phyloP scores from a whole-genome alignment of 2,888 invertebrate species.

The Aphodius sticticus region DNA sequence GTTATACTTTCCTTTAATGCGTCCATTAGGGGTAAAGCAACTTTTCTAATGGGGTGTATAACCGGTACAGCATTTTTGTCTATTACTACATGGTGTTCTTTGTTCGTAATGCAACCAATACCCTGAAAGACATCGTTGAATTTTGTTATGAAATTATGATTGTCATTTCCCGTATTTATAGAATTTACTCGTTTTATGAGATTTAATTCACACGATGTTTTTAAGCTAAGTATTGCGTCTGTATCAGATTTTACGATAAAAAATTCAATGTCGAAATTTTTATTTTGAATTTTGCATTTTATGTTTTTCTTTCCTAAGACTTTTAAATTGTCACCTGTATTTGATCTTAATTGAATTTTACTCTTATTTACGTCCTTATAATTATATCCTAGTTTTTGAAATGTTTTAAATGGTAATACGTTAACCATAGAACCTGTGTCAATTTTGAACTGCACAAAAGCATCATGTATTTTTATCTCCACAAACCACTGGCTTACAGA shows the following conservation, averaged over 20 bases:
- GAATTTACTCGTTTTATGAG: not conserved
- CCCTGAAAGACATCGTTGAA: slow-evolving; percentile 8
- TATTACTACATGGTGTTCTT: slow-evolving; percentile 10
- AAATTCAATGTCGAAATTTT: not conserved
- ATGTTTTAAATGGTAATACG: not conserved
- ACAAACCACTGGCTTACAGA: no score
- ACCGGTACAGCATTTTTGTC: slow-evolving; percentile 5
- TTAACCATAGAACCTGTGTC: slow-evolving; percentile 7
- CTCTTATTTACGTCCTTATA: not conserved
- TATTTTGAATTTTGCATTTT: not conserved
- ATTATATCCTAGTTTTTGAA: no score
- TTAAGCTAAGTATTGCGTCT: not conserved
- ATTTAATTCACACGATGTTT: not conserved
- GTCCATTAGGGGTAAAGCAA: slow-evolving; percentile 34
- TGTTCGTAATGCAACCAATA: not conserved
- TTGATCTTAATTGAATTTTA: not conserved
- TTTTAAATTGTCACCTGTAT: not conserved
- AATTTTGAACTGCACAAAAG: slow-evolving; percentile 5
- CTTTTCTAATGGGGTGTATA: not conserved
- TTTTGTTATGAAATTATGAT: not conserved
- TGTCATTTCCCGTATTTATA: not conserved
- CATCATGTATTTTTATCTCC: not conserved
- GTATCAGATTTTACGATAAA: not conserved
- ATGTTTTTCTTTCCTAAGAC: not conserved
- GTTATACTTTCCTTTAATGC: slow-evolving; percentile 38